These are phyloP conservation scores for Ptychoptera albimana DNA, from an alignment of 2,888 invertebrate genomes.

Conservation along the genomic window DNA sequence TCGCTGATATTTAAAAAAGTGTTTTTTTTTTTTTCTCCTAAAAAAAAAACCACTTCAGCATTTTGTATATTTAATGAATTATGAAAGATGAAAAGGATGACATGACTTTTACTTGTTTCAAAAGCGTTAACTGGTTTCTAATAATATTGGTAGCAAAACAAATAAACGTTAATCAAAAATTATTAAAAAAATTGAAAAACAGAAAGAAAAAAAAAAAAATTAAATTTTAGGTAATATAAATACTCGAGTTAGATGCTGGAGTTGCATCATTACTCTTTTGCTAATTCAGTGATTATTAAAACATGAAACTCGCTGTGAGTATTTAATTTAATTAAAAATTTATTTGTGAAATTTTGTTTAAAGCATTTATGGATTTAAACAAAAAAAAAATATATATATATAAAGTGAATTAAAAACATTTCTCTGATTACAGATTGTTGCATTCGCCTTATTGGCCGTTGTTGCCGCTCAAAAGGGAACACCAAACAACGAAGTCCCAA, in stretches of 20 bases:
- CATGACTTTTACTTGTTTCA: too few relatives aligned
- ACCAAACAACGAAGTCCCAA: slow-evolving; percentile 15
- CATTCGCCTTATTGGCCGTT: slow-evolving; percentile 15
- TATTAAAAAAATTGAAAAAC: too few relatives aligned
- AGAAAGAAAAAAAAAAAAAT: too few relatives aligned
- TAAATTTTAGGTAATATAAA: slow-evolving; percentile 4
- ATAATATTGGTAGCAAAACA: too few relatives aligned
- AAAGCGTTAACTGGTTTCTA: too few relatives aligned
- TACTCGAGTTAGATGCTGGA: background rate
- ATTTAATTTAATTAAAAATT: background rate
- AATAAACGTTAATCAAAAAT: too few relatives aligned
- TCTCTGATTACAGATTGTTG: slow-evolving; percentile 8
- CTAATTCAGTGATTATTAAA: slow-evolving; percentile 2
- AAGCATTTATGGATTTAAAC: background rate
- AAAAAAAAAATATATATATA: background rate
- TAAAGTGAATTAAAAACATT: background rate
- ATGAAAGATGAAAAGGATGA: too few relatives aligned
- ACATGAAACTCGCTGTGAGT: slow-evolving; percentile 7
- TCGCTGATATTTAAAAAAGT: too few relatives aligned
- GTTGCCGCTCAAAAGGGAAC: slow-evolving; percentile 16
- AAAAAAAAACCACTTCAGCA: too few relatives aligned
- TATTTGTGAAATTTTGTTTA: background rate
- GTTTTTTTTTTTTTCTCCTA: too few relatives aligned
- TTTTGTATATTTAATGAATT: too few relatives aligned
- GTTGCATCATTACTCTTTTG: slow-evolving; percentile 4